phyloP scores from a whole-genome alignment of 2,888 invertebrate species.

The Lasioglossum malachurum region DNA sequence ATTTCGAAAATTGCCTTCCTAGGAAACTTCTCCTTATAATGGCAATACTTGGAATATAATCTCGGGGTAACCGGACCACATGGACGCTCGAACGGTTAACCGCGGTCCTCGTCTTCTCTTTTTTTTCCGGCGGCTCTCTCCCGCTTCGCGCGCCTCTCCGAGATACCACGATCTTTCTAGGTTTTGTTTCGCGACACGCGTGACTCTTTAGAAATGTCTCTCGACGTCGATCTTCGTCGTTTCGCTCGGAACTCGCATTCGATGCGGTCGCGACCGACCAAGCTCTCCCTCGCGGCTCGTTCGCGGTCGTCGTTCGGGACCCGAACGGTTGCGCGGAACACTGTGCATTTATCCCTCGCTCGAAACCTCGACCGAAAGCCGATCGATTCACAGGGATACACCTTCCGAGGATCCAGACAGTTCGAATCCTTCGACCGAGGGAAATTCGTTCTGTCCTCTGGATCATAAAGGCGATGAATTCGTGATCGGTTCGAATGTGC shows the following conservation, averaged over 20 bases:
- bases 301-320: background rate
- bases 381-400: background rate
- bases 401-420: background rate
- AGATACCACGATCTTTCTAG: conserved; percentile 13
- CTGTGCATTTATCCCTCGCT: background rate
- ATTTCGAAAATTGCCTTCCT: conserved; percentile 84
- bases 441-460: background rate
- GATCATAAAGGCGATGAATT: background rate
- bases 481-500: background rate
- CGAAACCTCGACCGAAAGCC: background rate
- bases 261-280: background rate
- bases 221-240: background rate
- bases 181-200: conserved; percentile 21
- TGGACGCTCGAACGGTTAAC: conserved; percentile 76
- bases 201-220: background rate
- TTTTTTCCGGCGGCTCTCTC: background rate
- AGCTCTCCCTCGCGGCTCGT: conserved; percentile 9
- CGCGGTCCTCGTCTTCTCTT: conserved; percentile 46
- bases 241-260: background rate
- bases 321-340: conserved; percentile 11
- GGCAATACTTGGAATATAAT: conserved; percentile 84
- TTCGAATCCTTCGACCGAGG: background rate
- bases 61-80: conserved; percentile 75
- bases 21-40: conserved; percentile 81
- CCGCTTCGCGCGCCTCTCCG: background rate